Conservation (phyloP, 2,113 vertebrate genomes). For the Ellobius talpinus region DNA sequence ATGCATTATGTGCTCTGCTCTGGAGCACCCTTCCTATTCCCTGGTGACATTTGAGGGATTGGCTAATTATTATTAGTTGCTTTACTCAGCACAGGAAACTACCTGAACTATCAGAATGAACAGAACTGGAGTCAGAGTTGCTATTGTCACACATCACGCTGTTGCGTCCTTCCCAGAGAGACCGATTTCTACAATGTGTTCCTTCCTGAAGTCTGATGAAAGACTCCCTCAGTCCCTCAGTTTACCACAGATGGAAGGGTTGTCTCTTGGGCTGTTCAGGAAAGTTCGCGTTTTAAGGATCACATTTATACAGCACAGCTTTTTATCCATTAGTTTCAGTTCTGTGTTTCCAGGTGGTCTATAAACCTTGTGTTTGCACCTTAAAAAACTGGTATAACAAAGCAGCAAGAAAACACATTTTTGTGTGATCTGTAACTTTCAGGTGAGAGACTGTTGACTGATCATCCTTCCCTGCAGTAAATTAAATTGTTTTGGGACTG, state of each 20-base stretch:
- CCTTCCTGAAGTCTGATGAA: background rate
- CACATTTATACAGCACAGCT: background rate
- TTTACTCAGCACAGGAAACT: slow-evolving; percentile 17
- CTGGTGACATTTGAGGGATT: background rate
- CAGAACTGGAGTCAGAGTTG: background rate
- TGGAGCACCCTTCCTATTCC: background rate
- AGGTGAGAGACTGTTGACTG: slow-evolving; percentile 51
- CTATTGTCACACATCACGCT: background rate
- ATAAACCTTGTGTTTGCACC: slow-evolving; percentile 5
- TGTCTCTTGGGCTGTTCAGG: background rate
- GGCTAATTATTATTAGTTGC: background rate
- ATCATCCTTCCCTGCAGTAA: slow-evolving; percentile 19
- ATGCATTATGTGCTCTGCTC: background rate
- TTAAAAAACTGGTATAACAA: slow-evolving; percentile 25
- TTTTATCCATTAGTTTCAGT: background rate
- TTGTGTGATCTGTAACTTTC: slow-evolving; percentile 13
- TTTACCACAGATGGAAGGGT: background rate
- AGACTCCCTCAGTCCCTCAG: rapidly evolving
- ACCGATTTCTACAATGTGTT: background rate
- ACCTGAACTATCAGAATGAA: background rate
- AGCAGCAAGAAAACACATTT: slow-evolving; percentile 54
- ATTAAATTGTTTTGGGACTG: background rate
- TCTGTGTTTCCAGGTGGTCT: slow-evolving; percentile 2
- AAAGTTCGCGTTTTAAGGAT: background rate
- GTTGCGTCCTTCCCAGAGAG: background rate